These are phyloP conservation scores for Pocota personata DNA, from an alignment of 2,888 invertebrate genomes.

Conservation along the genomic window DNA sequence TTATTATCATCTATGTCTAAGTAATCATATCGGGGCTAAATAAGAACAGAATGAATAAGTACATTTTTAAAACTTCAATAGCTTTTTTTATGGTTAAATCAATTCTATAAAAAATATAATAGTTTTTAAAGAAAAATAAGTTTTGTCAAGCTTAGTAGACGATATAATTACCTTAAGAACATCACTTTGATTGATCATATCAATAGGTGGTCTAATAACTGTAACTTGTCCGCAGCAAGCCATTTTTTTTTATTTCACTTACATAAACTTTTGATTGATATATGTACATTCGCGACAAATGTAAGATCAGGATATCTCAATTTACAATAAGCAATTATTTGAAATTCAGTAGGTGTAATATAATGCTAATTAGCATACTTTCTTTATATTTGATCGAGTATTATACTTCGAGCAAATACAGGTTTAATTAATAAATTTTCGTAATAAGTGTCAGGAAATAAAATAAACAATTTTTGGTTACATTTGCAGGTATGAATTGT, in stretches of 20 bases:
- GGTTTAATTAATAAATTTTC: conserved; percentile 27
- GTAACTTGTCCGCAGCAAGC: conserved; percentile 88
- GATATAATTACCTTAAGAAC: conserved; percentile 87
- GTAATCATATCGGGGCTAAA: conserved; percentile 70
- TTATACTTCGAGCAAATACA: no score
- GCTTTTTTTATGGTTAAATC: background rate
- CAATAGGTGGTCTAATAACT: conserved; percentile 90
- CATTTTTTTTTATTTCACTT: conserved; percentile 81
- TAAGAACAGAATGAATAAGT: conserved; percentile 56
- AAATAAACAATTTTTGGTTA: conserved; percentile 54
- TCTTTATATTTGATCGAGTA: conserved; percentile 68
- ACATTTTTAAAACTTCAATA: background rate
- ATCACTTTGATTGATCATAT: conserved; percentile 90
- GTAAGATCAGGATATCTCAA: background rate
- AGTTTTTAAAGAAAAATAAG: background rate
- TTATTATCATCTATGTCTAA: conserved; percentile 77
- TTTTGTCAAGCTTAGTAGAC: background rate
- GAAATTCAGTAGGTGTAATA: background rate
- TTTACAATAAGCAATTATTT: conserved; percentile 17
- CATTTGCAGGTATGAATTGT: background rate
- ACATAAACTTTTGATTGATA: conserved; percentile 19
- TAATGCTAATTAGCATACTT: conserved; percentile 65
- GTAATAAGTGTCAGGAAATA: conserved; percentile 54
- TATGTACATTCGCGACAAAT: background rate
- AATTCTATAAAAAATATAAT: background rate